Evolutionary conservation across 2,113 vertebrate species (phyloP).

Genomic region (Hirundichthys speculiger): DNA sequence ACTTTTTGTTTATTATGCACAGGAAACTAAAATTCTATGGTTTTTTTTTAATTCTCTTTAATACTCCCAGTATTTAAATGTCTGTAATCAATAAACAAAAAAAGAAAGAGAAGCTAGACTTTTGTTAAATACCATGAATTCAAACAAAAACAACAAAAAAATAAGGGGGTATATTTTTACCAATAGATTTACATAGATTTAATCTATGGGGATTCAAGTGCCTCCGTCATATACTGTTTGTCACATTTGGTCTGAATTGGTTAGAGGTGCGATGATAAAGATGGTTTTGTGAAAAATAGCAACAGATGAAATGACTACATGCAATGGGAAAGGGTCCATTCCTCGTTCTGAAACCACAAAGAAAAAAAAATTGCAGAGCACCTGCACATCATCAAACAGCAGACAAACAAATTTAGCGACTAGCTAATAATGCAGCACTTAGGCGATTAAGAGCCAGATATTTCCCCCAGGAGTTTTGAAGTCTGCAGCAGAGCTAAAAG

Average conservation of each 20-base stretch:
- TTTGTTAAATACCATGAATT: neutral
- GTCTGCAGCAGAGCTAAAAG: slow-evolving; percentile 20
- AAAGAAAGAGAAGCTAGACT: neutral
- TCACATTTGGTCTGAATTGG: neutral
- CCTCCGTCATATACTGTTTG: no score
- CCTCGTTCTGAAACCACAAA: neutral
- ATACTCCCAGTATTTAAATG: no score
- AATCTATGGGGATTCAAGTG: no score
- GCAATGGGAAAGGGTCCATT: neutral
- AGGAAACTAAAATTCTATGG: no score
- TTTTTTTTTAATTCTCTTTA: no score
- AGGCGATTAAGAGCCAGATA: slow-evolving; percentile 23
- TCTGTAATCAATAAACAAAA: no score
- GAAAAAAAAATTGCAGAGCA: neutral
- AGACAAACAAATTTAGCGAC: slow-evolving; percentile 23
- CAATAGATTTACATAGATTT: no score
- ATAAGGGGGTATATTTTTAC: no score
- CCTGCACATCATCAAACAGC: slow-evolving; percentile 13
- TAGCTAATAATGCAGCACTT: slow-evolving; percentile 22
- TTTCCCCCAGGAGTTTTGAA: slow-evolving; percentile 20
- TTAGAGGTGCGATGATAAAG: neutral
- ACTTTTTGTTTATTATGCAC: no score
- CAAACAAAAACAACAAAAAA: neutral
- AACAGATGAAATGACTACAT: neutral
- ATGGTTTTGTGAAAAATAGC: neutral